Evolutionary conservation across 2,113 vertebrate genomes (phyloP).

Genomic region (Mohoua ochrocephala): DNA sequence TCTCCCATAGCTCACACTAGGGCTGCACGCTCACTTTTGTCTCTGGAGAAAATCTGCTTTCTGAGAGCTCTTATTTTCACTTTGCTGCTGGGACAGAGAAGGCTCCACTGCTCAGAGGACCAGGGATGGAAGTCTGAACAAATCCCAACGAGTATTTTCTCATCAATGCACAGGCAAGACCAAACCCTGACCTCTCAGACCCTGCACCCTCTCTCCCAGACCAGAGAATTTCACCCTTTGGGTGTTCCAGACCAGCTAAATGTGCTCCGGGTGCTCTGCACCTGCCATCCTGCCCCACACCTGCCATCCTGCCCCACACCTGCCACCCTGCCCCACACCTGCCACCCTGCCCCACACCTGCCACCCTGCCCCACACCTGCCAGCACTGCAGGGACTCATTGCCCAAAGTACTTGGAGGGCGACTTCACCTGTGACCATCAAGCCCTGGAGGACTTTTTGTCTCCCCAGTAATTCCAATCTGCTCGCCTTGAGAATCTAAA

Average conservation of each 20-base stretch:
- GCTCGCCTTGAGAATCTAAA: not conserved
- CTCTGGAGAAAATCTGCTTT: not conserved
- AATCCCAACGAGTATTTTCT: not conserved
- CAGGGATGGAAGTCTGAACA: not conserved
- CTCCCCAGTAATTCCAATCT: not conserved
- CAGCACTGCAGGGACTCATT: not conserved
- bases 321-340: not conserved
- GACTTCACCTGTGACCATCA: not conserved
- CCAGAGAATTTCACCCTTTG: not conserved
- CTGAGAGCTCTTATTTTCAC: not conserved
- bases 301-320: not conserved
- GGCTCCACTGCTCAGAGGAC: not conserved
- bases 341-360: not conserved
- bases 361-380: not conserved
- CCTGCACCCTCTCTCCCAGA: not conserved
- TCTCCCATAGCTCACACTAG: too few relatives aligned
- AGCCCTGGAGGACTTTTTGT: not conserved
- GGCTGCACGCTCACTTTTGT: not conserved
- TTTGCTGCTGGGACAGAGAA: not conserved
- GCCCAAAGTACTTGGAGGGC: not conserved
- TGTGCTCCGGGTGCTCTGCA: not conserved
- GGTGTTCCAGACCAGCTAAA: not conserved
- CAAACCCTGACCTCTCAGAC: not conserved
- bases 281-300: not conserved
- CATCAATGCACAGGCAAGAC: fast-evolving